Percentiles rank a stretch among this genome's conserved stretches.
Conservation (phyloP, 2,888 invertebrate genomes). For the Philereme transversata region DNA sequence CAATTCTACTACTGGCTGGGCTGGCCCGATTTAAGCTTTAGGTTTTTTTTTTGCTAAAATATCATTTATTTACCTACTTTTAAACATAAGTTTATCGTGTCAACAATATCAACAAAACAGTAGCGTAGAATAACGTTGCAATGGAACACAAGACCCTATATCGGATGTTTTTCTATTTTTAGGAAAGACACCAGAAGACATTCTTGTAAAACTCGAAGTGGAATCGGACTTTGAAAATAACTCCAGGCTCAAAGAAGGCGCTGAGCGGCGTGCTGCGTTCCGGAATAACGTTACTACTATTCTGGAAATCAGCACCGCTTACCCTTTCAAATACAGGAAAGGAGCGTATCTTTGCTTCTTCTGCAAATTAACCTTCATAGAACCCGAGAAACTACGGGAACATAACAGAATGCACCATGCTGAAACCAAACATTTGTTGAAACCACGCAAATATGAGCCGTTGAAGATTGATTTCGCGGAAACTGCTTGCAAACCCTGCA, state of each 20-base stretch:
- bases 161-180: constrained; percentile 78
- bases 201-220: constrained; percentile 60
- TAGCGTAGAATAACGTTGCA: constrained; percentile 14
- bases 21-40: too few species aligned
- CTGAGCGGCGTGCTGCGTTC: constrained; percentile 65
- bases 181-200: constrained; percentile 69
- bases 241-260: constrained; percentile 43
- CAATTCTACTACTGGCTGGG: too few species aligned
- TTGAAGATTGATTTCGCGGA: constrained; percentile 72
- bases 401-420: constrained; percentile 63
- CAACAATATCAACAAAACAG: neutral
- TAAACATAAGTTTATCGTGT: neutral
- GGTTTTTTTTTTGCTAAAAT: too few species aligned
- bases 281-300: constrained; percentile 69
- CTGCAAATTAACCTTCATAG: constrained; percentile 69
- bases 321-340: constrained; percentile 76
- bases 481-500: constrained; percentile 65
- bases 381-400: constrained; percentile 70
- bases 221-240: constrained; percentile 52
- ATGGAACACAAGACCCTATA: constrained; percentile 55
- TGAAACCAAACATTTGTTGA: constrained; percentile 54
- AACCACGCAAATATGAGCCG: constrained; percentile 73
- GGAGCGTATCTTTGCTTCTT: constrained; percentile 74
- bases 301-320: constrained; percentile 69
- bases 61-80: neutral